phyloP scores from a whole-genome alignment of 2,888 invertebrate species.

The Pachydiplax longipennis region DNA sequence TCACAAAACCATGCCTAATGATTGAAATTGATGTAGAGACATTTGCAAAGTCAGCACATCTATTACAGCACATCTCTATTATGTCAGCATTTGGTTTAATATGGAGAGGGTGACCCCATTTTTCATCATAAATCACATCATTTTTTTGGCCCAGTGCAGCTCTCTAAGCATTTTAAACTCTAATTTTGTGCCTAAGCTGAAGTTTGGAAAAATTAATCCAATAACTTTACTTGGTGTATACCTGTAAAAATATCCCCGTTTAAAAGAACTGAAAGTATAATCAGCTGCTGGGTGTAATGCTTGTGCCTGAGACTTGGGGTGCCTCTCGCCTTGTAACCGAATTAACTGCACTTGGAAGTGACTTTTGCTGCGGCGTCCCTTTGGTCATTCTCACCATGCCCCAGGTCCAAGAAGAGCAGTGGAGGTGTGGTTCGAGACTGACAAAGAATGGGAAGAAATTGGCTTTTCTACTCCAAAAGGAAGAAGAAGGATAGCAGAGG shows the following conservation, averaged over 20 bases:
- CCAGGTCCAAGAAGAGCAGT: conserved; percentile 33
- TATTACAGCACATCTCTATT: conserved; percentile 20
- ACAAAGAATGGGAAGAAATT: conserved; percentile 42
- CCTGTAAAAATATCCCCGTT: background rate
- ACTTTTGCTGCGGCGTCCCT: conserved; percentile 1
- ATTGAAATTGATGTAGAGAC: too few species aligned
- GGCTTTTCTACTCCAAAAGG: conserved; percentile 45
- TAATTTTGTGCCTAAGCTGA: background rate
- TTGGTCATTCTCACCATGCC: conserved; percentile 4
- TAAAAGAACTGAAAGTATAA: background rate
- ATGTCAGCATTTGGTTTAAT: background rate
- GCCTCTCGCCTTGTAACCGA: background rate
- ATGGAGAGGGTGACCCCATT: conserved; percentile 11
- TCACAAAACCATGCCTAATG: too few species aligned
- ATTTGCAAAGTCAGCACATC: too few species aligned
- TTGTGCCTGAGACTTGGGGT: conserved; percentile 1
- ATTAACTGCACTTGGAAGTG: conserved; percentile 33
- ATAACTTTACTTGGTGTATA: background rate
- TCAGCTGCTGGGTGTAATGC: background rate
- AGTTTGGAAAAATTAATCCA: background rate
- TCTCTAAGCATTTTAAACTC: background rate
- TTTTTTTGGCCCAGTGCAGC: background rate
- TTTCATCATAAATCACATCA: background rate
- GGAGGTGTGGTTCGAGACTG: conserved; percentile 34
- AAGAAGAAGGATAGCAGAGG: conserved; percentile 33